phyloP scores from a whole-genome alignment of 2,888 invertebrate genomes.

The Limenitis camilla region DNA sequence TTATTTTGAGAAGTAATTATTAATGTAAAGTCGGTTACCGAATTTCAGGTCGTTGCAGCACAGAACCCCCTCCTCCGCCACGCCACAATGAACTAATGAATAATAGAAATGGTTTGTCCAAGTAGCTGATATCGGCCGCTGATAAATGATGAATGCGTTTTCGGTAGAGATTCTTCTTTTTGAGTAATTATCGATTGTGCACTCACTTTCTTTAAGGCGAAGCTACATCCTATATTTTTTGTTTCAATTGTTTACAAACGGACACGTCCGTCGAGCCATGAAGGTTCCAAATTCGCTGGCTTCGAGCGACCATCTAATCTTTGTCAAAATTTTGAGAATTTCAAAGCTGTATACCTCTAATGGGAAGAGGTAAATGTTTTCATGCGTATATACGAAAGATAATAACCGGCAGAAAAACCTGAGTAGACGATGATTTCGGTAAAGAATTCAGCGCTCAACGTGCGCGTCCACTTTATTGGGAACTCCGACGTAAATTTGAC shows the following conservation, averaged over 20 bases:
- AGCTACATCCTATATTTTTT: background rate
- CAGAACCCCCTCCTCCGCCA: conserved; percentile 34
- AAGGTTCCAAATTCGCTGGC: background rate
- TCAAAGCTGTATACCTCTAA: conserved; percentile 28
- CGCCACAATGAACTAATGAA: conserved; percentile 62
- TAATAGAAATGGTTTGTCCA: conserved; percentile 63
- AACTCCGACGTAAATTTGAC: conserved; percentile 68
- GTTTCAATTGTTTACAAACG: background rate
- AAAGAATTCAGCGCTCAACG: conserved; percentile 50
- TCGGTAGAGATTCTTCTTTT: conserved; percentile 49
- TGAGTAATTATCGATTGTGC: conserved; percentile 50
- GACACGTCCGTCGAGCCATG: background rate
- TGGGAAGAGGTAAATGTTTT: conserved; percentile 32
- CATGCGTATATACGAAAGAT: conserved; percentile 36
- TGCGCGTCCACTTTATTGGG: conserved; percentile 50
- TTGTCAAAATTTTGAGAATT: conserved; percentile 30
- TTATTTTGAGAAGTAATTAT: conserved; percentile 75
- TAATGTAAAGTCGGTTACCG: conserved; percentile 68
- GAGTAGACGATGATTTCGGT: conserved; percentile 58
- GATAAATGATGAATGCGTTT: conserved; percentile 68
- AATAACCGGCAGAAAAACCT: conserved; percentile 60
- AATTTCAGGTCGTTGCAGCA: conserved; percentile 63
- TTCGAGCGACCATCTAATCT: conserved; percentile 7
- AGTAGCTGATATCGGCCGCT: conserved; percentile 58
- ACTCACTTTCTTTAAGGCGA: conserved; percentile 18